phyloP scores from a whole-genome alignment of 2,797 vertebrate genomes.

The Nyctalus aviator region DNA sequence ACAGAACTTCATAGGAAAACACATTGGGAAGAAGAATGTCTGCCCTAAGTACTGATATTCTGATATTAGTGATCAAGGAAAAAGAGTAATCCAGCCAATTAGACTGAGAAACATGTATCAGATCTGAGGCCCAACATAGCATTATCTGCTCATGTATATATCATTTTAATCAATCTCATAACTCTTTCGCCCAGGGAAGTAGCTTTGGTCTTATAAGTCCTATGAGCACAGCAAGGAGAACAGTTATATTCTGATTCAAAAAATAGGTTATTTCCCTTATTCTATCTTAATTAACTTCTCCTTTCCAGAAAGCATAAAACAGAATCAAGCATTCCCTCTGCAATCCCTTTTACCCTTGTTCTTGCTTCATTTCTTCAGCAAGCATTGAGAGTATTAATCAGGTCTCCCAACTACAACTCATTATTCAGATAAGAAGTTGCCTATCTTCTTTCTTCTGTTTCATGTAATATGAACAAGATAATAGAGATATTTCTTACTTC shows the following conservation, averaged over 20 bases:
- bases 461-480: conserved; percentile 1
- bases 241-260: neutral
- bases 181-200: conserved; percentile 61
- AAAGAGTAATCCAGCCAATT: conserved; percentile 75
- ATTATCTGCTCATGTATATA: conserved; percentile 54
- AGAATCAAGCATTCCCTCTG: neutral
- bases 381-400: conserved; percentile 9
- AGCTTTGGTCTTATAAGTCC: conserved; percentile 50
- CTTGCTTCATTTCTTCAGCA: conserved; percentile 9
- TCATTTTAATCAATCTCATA: conserved; percentile 61
- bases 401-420: neutral
- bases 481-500: neutral
- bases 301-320: conserved; percentile 27
- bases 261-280: neutral
- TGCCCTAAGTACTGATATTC: conserved; percentile 23
- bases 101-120: conserved; percentile 74
- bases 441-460: neutral
- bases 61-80: conserved; percentile 74
- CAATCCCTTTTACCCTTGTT: neutral
- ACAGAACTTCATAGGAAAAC: conserved; percentile 66
- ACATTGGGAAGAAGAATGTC: conserved; percentile 78
- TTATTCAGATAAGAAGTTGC: neutral
- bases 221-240: neutral
- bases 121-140: conserved; percentile 64
- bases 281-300: neutral